Evolutionary conservation across 2,113 vertebrate species (phyloP).

Genomic region (Brachyistius frenatus): DNA sequence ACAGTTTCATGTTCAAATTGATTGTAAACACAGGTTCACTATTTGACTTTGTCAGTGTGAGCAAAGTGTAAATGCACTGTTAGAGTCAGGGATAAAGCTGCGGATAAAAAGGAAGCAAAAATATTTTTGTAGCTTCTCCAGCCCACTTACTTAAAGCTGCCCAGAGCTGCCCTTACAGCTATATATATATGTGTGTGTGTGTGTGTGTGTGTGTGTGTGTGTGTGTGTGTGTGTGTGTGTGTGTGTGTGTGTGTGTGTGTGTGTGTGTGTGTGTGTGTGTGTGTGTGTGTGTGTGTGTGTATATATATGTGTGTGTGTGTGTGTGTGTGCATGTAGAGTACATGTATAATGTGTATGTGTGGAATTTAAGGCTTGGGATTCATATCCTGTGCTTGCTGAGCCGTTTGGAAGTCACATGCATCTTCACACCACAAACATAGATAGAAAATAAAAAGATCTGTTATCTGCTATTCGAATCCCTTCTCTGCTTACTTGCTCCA

Average conservation of each 20-base stretch:
- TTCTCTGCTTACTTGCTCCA: conserved; percentile 51
- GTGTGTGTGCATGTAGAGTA: too few relatives aligned
- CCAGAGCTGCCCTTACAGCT: conserved; percentile 38
- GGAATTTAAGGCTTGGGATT: conserved; percentile 43
- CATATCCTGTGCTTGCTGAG: conserved; percentile 52
- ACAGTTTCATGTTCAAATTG: background rate
- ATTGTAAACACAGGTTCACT: conserved; percentile 9
- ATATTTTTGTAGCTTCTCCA: conserved; percentile 71
- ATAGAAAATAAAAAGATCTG: conserved; percentile 63
- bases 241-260: background rate
- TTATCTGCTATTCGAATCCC: conserved; percentile 64
- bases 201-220: background rate
- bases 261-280: background rate
- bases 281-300: background rate
- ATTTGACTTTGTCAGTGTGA: conserved; percentile 6
- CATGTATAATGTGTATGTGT: background rate
- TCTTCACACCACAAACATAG: conserved; percentile 54
- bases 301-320: conserved; percentile 9
- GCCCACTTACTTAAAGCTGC: conserved; percentile 68
- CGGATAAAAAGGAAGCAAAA: conserved; percentile 69
- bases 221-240: background rate
- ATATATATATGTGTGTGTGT: background rate
- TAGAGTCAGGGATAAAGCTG: conserved; percentile 61
- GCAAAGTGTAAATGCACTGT: conserved; percentile 26
- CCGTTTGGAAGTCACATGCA: conserved; percentile 44